Percentiles rank a stretch among this genome's conserved stretches.
phyloP scores from a whole-genome alignment of 2,888 invertebrate genomes.

The Polyommatus icarus region DNA sequence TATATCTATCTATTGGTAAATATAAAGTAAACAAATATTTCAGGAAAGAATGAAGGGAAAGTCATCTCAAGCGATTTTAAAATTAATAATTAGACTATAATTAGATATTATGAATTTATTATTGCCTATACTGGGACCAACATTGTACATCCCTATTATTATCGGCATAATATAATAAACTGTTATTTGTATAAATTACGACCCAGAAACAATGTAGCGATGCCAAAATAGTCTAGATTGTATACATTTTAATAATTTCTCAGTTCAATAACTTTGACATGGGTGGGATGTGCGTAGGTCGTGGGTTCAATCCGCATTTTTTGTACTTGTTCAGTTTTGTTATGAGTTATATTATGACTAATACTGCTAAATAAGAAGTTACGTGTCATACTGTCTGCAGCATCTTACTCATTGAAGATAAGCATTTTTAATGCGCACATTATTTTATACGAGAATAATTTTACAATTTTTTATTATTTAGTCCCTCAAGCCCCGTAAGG shows the following conservation, averaged over 20 bases:
- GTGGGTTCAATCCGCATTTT: slow-evolving; percentile 21
- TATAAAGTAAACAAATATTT: neutral
- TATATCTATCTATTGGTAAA: no score
- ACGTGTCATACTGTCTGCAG: neutral
- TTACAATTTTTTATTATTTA: no score
- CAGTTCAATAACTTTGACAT: slow-evolving; percentile 25
- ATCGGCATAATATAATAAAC: no score
- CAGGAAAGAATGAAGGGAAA: neutral
- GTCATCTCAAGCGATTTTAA: no score
- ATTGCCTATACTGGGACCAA: no score
- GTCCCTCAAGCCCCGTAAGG: no score
- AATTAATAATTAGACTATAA: no score
- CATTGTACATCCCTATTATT: no score
- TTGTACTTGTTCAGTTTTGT: slow-evolving; percentile 4
- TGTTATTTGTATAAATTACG: neutral
- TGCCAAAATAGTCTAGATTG: neutral
- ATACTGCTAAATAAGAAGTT: slow-evolving; percentile 4
- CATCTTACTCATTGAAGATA: slow-evolving; percentile 16
- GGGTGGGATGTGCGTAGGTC: slow-evolving; percentile 12
- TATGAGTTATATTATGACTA: slow-evolving; percentile 17
- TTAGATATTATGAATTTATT: no score
- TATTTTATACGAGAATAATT: neutral
- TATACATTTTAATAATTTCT: neutral
- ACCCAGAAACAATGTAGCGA: neutral
- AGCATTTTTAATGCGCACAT: slow-evolving; percentile 12